These are phyloP conservation scores for Maniola jurtina DNA, from an alignment of 1,140 invertebrate genomes.

Conservation along the genomic window DNA sequence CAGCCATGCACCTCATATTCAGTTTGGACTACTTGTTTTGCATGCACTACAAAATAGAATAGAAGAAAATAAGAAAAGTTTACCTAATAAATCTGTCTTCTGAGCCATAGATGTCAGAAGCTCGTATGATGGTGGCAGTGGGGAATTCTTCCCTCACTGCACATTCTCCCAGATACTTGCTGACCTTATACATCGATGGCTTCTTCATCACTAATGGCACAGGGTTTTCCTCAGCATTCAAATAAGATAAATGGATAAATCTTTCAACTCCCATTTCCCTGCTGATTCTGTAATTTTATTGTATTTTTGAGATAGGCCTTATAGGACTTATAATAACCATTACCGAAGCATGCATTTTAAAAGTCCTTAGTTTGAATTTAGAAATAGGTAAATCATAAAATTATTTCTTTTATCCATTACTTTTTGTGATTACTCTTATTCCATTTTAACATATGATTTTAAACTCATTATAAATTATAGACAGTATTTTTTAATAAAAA, in stretches of 20 bases:
- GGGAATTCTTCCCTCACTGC: constrained; percentile 97
- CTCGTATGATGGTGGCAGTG: constrained; percentile 95
- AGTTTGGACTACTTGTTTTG: too few species aligned
- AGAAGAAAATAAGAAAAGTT: constrained; percentile 11
- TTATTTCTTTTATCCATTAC: too few species aligned
- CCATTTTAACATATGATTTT: too few species aligned
- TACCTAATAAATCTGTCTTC: constrained; percentile 92
- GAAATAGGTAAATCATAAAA: too few species aligned
- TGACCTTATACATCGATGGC: constrained; percentile 85
- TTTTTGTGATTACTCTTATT: too few species aligned
- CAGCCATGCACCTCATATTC: too few species aligned
- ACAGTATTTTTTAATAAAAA: too few species aligned
- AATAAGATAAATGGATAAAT: constrained; percentile 90
- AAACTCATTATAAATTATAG: too few species aligned
- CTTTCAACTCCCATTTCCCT: constrained; percentile 89
- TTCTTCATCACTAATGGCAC: constrained; percentile 80
- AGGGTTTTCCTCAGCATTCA: constrained; percentile 85
- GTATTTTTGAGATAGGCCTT: not conserved
- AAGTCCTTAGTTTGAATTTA: too few species aligned
- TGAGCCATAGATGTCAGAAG: constrained; percentile 93
- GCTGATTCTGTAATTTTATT: constrained; percentile 79
- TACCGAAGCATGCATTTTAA: too few species aligned
- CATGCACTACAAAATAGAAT: not conserved
- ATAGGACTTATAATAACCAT: too few species aligned
- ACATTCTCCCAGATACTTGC: constrained; percentile 90